Evolutionary conservation across 2,888 invertebrate species (phyloP).

Genomic region (Drosophila greeni): DNA sequence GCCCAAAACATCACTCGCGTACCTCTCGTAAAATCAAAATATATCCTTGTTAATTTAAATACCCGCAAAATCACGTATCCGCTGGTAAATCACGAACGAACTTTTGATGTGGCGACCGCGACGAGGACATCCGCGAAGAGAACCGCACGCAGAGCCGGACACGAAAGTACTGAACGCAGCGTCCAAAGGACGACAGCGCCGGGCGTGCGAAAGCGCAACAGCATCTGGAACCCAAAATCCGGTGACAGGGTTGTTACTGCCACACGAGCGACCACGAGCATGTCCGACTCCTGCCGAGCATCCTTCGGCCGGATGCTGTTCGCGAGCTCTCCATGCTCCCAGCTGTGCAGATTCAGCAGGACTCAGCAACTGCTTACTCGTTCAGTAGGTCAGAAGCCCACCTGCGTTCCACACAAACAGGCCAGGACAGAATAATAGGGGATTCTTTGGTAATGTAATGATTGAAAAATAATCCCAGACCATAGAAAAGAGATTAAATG

Average conservation of each 20-base stretch:
- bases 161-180: constrained; percentile 71
- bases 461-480: too few relatives aligned
- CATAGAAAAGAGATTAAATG: not conserved
- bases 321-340: constrained; percentile 7
- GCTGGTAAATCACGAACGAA: constrained; percentile 20
- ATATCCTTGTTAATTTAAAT: constrained; percentile 47
- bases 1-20: constrained; percentile 11
- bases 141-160: constrained; percentile 73
- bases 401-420: constrained; percentile 24
- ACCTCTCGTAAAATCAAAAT: not conserved
- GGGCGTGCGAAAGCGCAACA: constrained; percentile 54
- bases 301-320: constrained; percentile 57
- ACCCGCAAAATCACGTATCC: constrained; percentile 39
- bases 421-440: not conserved
- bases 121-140: constrained; percentile 31
- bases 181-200: constrained; percentile 52
- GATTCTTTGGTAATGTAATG: too few relatives aligned
- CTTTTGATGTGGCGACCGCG: constrained; percentile 6
- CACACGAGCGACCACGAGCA: constrained; percentile 25
- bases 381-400: constrained; percentile 74
- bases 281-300: constrained; percentile 27
- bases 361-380: constrained; percentile 52
- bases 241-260: constrained; percentile 48
- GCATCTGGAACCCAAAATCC: constrained; percentile 40
- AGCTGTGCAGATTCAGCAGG: constrained; percentile 59